A percentile compares a stretch with the other conserved stretches of the same genome.
Evolutionary conservation across 2,888 invertebrate genomes (phyloP).

Genomic region (Chymomyza caudatula): DNA sequence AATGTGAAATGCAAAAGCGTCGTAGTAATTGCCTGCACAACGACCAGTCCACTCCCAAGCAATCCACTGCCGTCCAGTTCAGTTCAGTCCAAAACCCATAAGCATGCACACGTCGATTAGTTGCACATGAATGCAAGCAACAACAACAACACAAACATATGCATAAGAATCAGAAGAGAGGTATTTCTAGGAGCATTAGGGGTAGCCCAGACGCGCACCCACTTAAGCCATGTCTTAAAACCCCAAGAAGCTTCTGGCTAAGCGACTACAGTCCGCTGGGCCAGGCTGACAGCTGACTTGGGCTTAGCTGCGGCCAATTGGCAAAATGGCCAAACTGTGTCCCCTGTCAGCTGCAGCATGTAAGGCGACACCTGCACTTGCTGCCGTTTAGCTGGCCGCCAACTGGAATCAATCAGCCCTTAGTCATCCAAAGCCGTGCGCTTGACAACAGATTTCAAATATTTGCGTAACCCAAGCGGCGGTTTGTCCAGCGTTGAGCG

Average conservation of each 20-base stretch:
- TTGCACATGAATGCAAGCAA: conserved; percentile 50
- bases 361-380: conserved; percentile 15
- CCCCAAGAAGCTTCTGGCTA: not conserved
- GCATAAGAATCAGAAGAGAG: no score
- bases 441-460: conserved; percentile 57
- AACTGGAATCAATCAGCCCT: not conserved
- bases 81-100: conserved; percentile 53
- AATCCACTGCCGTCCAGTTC: not conserved
- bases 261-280: not conserved
- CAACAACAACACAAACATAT: conserved; percentile 1
- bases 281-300: not conserved
- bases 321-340: conserved; percentile 24
- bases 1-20: conserved; percentile 49
- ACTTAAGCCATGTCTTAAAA: conserved; percentile 46
- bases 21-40: conserved; percentile 58
- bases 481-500: conserved; percentile 35
- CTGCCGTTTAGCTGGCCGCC: conserved; percentile 11
- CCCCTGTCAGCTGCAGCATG: conserved; percentile 8
- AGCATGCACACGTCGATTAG: conserved; percentile 65
- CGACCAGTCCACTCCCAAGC: not conserved
- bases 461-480: conserved; percentile 56
- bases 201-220: conserved; percentile 40
- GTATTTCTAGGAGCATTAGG: not conserved
- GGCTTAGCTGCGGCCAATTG: conserved; percentile 15
- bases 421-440: conserved; percentile 2